Conservation (phyloP, 2,888 invertebrate species). For the Troides aeacus region DNA sequence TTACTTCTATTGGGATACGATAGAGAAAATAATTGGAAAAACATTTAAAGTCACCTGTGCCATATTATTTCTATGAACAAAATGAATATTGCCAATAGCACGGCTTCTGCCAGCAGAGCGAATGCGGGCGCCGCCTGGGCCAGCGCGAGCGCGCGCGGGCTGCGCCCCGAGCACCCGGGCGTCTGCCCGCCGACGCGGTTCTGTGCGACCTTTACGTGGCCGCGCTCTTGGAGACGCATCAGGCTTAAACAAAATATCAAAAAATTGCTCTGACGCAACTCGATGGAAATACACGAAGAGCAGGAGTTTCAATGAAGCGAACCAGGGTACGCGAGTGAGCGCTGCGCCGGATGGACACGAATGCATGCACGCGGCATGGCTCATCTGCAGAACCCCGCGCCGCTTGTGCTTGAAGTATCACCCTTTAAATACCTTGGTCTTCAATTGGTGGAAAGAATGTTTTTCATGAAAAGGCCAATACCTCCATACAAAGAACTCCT, state of each 20-base stretch:
- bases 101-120: conserved; percentile 46
- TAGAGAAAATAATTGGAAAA: too few relatives aligned
- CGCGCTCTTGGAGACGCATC: conserved; percentile 62
- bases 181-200: conserved; percentile 50
- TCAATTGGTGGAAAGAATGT: too few relatives aligned
- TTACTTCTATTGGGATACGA: too few relatives aligned
- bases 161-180: conserved; percentile 59
- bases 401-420: background rate
- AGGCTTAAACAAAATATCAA: conserved; percentile 43
- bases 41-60: conserved; percentile 41
- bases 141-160: conserved; percentile 63
- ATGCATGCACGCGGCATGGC: too few relatives aligned
- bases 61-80: conserved; percentile 49
- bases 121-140: conserved; percentile 72
- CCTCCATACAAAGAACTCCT: conserved; percentile 71
- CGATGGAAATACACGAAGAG: too few relatives aligned
- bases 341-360: too few relatives aligned
- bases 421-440: too few relatives aligned
- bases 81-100: conserved; percentile 46
- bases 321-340: background rate
- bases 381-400: too few relatives aligned
- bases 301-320: too few relatives aligned
- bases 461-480: conserved; percentile 28
- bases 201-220: conserved; percentile 49
- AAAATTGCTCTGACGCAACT: background rate